These are phyloP conservation scores for Apteryx mantelli DNA, from an alignment of 2,113 vertebrate species.

Conservation along the genomic window DNA sequence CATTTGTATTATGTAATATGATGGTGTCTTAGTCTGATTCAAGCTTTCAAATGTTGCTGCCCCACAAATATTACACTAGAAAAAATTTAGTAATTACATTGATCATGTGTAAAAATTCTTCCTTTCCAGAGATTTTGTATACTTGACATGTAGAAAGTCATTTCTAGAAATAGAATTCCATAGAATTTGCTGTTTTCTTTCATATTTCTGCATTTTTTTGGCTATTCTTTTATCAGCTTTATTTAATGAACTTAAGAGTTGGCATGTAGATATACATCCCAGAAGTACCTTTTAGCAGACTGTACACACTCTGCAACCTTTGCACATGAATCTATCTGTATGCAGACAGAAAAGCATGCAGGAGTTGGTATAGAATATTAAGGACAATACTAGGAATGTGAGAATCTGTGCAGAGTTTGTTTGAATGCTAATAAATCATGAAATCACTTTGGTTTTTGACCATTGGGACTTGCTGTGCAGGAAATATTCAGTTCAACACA, in stretches of 20 bases:
- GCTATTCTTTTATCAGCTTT: not conserved
- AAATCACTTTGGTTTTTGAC: constrained; percentile 44
- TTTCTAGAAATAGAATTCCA: not conserved
- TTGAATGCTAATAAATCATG: constrained; percentile 68
- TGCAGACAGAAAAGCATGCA: constrained; percentile 22
- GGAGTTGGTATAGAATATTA: constrained; percentile 39
- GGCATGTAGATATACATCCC: not conserved
- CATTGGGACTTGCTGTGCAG: not conserved
- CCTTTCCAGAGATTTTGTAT: not conserved
- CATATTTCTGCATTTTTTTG: constrained; percentile 20
- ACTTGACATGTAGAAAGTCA: not conserved
- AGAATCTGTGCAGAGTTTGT: constrained; percentile 48
- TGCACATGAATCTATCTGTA: not conserved
- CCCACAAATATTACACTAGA: not conserved
- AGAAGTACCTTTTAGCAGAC: not conserved
- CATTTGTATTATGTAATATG: fast-evolving
- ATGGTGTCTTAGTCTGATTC: not conserved
- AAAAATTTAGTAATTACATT: not conserved
- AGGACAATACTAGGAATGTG: not conserved
- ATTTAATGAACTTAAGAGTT: not conserved
- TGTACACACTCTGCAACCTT: not conserved
- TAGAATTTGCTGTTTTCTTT: not conserved
- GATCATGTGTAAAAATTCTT: not conserved
- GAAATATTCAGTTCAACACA: constrained; percentile 32
- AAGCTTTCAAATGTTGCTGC: not conserved